Percentiles rank a stretch among this genome's conserved stretches.
Evolutionary conservation across 2,888 invertebrate genomes (phyloP).

Genomic region (Cistogaster globosa): DNA sequence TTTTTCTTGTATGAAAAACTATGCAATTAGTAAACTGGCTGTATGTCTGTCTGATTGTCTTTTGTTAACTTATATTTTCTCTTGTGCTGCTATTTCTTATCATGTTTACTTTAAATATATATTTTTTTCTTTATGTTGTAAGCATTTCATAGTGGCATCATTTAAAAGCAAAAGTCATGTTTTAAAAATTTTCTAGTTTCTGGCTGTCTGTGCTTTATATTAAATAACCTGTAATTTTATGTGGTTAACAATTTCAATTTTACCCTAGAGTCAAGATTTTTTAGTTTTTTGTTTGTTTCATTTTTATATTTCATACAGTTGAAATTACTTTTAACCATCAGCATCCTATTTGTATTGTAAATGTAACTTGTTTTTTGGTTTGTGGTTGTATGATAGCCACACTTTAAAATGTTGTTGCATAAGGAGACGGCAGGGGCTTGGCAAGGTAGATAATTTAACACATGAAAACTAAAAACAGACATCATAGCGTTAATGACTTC

Average conservation of each 20-base stretch:
- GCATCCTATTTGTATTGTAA: slow-evolving; percentile 61
- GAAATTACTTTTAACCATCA: slow-evolving; percentile 62
- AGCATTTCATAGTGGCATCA: background rate
- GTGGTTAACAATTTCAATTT: slow-evolving; percentile 81
- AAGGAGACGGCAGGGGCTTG: background rate
- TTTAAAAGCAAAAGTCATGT: slow-evolving; percentile 66
- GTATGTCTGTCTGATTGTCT: slow-evolving; percentile 38
- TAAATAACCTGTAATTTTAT: slow-evolving; percentile 73
- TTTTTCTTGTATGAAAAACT: slow-evolving; percentile 38
- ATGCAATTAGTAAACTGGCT: slow-evolving; percentile 74
- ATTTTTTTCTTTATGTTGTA: background rate
- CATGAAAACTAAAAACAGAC: slow-evolving; percentile 67
- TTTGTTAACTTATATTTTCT: slow-evolving; percentile 72
- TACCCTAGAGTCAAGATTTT: slow-evolving; percentile 63
- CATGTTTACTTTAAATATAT: slow-evolving; percentile 20
- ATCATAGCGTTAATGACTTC: slow-evolving; percentile 74
- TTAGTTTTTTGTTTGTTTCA: background rate
- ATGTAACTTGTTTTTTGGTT: slow-evolving; percentile 37
- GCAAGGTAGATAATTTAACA: slow-evolving; percentile 32
- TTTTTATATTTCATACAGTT: slow-evolving; percentile 46
- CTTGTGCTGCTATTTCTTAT: slow-evolving; percentile 62
- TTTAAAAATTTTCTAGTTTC: slow-evolving; percentile 60
- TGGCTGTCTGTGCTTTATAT: slow-evolving; percentile 36
- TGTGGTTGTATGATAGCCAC: background rate
- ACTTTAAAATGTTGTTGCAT: background rate